A percentile compares a stretch with the other conserved stretches of the same genome.
Evolutionary conservation across 2,113 vertebrate species (phyloP).

Genomic region (Sapayoa aenigma): DNA sequence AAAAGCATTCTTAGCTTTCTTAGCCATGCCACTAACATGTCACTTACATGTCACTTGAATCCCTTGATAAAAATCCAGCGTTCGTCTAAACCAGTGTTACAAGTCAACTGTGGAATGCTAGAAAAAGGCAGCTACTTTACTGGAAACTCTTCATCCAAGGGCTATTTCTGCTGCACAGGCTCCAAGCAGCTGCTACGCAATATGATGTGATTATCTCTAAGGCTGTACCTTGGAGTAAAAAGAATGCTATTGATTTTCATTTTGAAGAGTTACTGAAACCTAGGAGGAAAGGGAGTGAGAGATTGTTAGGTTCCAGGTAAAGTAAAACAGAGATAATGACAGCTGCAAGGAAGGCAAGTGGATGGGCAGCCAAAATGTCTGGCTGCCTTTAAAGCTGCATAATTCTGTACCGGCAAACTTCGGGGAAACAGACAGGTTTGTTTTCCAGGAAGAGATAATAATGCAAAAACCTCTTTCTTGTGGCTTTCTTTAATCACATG

Average conservation of each 20-base stretch:
- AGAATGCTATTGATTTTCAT: background rate
- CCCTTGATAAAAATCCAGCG: background rate
- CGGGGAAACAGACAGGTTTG: constrained; percentile 77
- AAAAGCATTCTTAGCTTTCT: background rate
- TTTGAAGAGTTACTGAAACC: constrained; percentile 44
- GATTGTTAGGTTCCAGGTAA: constrained; percentile 64
- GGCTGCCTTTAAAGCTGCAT: constrained; percentile 38
- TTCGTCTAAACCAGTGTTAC: background rate
- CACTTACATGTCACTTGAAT: background rate
- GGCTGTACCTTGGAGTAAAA: background rate
- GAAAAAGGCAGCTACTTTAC: constrained; percentile 16
- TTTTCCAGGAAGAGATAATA: constrained; percentile 84
- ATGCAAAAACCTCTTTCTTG: constrained; percentile 80
- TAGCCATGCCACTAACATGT: background rate
- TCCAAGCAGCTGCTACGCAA: background rate
- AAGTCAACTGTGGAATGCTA: constrained; percentile 6
- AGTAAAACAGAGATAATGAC: constrained; percentile 59
- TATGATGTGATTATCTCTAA: background rate
- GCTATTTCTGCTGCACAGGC: background rate
- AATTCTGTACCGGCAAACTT: constrained; percentile 73
- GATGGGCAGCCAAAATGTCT: constrained; percentile 58
- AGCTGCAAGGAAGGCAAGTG: constrained; percentile 25
- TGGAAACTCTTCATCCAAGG: background rate
- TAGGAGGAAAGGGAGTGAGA: background rate
- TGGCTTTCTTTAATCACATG: constrained; percentile 78